Evolutionary conservation across 2,797 vertebrate genomes (phyloP).

Genomic region (Pipistrellus kuhlii): DNA sequence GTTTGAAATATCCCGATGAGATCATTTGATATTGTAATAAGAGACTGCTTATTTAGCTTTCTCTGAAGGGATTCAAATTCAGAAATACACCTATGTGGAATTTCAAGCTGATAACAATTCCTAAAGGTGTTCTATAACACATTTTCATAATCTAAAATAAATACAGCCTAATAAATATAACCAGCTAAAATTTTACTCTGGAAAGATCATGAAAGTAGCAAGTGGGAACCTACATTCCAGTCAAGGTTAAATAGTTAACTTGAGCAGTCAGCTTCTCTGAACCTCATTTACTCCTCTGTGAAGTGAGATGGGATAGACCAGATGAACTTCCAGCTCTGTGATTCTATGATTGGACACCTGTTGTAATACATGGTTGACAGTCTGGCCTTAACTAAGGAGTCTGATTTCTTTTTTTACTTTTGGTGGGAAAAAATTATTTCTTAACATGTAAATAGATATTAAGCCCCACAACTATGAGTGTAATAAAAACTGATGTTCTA

Average conservation of each 20-base stretch:
- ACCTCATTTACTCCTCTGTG: neutral
- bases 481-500: neutral
- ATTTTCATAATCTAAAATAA: slow-evolving; percentile 43
- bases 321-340: neutral
- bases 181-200: neutral
- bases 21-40: neutral
- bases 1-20: neutral
- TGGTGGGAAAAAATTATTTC: neutral
- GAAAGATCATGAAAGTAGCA: neutral
- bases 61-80: slow-evolving; percentile 28
- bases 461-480: neutral
- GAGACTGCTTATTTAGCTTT: neutral
- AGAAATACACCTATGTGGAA: neutral
- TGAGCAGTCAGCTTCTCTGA: neutral
- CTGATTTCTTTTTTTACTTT: slow-evolving; percentile 22
- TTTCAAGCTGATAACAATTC: slow-evolving; percentile 20
- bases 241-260: neutral
- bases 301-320: neutral
- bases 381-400: neutral
- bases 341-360: neutral
- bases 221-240: neutral
- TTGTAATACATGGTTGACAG: neutral
- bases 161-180: neutral
- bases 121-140: slow-evolving; percentile 32
- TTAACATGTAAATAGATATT: neutral